Conservation (phyloP, 1,140 invertebrate species). For the Ectropis grisescens region DNA sequence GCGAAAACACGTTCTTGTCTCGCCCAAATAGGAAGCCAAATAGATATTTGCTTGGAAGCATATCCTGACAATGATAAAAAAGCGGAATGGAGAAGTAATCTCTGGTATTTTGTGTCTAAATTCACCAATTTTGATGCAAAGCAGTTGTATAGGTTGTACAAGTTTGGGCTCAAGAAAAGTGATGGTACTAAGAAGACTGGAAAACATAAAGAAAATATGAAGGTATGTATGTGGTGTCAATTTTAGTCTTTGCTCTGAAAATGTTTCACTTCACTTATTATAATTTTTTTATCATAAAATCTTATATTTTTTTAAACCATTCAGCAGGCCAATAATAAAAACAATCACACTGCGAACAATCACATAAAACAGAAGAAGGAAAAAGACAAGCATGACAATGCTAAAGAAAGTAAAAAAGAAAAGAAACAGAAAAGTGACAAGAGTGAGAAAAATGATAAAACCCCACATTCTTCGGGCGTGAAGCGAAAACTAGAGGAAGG, state of each 20-base stretch:
- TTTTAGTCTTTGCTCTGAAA: too few relatives aligned
- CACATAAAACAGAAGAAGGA: conserved; percentile 44
- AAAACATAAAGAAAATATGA: conserved; percentile 59
- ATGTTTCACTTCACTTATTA: not conserved
- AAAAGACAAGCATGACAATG: conserved; percentile 47
- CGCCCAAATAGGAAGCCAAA: conserved; percentile 94
- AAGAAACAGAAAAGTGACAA: conserved; percentile 44
- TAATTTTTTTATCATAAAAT: too few relatives aligned
- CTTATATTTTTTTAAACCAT: conserved; percentile 23
- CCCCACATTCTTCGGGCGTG: conserved; percentile 43
- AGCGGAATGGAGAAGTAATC: conserved; percentile 94
- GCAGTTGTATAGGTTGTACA: conserved; percentile 94
- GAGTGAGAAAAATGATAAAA: conserved; percentile 46
- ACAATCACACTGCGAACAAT: conserved; percentile 54
- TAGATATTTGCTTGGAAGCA: conserved; percentile 86
- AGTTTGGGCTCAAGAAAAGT: conserved; percentile 86
- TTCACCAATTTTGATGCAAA: conserved; percentile 97
- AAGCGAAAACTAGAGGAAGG: conserved; percentile 68
- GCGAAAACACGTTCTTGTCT: conserved; percentile 88
- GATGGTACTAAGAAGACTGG: conserved; percentile 38
- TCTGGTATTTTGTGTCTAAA: conserved; percentile 98
- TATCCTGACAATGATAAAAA: conserved; percentile 89
- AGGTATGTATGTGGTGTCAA: too few relatives aligned
- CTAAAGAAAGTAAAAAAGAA: conserved; percentile 45
- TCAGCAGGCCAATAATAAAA: too few relatives aligned